Conservation (phyloP, 2,113 vertebrate genomes). For the Cariama cristata region DNA sequence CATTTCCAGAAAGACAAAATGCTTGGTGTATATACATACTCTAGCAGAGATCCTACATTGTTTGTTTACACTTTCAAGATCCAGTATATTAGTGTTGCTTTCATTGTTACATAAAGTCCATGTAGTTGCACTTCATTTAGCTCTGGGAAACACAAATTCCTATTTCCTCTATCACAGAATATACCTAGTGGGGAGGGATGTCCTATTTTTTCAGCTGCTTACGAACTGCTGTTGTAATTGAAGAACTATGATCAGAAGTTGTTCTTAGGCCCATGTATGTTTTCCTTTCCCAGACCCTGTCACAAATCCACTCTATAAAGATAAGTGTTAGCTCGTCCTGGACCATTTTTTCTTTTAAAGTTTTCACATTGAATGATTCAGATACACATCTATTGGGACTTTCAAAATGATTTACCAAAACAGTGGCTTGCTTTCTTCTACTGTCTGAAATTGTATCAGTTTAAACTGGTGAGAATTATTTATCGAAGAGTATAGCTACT, state of each 20-base stretch:
- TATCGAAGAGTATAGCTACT: background rate
- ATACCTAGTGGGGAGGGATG: background rate
- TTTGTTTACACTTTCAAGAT: background rate
- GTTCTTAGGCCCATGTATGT: background rate
- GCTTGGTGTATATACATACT: background rate
- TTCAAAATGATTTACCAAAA: background rate
- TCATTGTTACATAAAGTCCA: background rate
- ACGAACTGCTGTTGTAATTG: background rate
- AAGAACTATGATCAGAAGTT: background rate
- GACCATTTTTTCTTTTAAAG: background rate
- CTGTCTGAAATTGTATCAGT: background rate
- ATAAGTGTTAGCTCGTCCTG: background rate
- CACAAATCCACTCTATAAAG: background rate
- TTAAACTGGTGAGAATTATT: background rate
- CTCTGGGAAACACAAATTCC: background rate
- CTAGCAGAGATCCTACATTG: background rate
- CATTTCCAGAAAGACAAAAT: background rate
- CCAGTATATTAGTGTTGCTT: background rate
- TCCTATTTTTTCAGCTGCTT: constrained; percentile 1
- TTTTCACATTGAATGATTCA: background rate
- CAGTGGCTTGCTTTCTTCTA: accelerated
- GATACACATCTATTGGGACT: background rate
- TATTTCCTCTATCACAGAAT: background rate
- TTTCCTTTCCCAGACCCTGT: background rate
- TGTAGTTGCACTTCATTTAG: background rate